Evolutionary conservation across 2,113 vertebrate genomes (phyloP).

Genomic region (Oreochromis tanganicae): DNA sequence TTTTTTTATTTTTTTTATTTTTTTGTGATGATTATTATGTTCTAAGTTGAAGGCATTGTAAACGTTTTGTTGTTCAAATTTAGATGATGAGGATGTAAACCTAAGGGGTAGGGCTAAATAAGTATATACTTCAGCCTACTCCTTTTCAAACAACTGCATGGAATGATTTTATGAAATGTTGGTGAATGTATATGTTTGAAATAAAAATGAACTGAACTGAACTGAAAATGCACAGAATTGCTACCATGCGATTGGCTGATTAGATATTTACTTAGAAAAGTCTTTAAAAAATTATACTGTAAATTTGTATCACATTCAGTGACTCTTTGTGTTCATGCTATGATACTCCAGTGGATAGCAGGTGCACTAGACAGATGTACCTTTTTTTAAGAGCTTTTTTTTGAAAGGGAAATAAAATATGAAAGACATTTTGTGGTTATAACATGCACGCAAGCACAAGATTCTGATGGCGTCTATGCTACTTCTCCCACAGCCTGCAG

Average conservation of each 20-base stretch:
- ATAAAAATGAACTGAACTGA: no score
- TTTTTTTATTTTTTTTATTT: no score
- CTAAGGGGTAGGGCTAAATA: no score
- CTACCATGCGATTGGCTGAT: not conserved
- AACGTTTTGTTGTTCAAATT: no score
- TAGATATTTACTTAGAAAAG: not conserved
- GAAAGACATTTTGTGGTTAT: conserved; percentile 8
- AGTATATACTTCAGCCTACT: no score
- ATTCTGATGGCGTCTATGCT: conserved; percentile 4
- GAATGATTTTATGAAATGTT: no score
- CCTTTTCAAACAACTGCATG: no score
- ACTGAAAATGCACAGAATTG: not conserved
- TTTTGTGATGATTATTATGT: no score
- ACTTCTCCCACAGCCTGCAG: not conserved
- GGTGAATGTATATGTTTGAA: no score
- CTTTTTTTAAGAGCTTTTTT: not conserved
- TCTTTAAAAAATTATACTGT: not conserved
- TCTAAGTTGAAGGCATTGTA: no score
- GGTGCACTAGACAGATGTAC: not conserved
- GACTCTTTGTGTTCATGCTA: not conserved
- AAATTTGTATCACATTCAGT: not conserved
- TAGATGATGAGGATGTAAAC: no score
- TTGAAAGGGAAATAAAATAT: conserved; percentile 35
- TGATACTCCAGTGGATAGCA: not conserved
- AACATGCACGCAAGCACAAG: conserved; percentile 12